Evolutionary conservation across 2,888 invertebrate species (phyloP).

Genomic region (Harpagoxenus sublaevis): DNA sequence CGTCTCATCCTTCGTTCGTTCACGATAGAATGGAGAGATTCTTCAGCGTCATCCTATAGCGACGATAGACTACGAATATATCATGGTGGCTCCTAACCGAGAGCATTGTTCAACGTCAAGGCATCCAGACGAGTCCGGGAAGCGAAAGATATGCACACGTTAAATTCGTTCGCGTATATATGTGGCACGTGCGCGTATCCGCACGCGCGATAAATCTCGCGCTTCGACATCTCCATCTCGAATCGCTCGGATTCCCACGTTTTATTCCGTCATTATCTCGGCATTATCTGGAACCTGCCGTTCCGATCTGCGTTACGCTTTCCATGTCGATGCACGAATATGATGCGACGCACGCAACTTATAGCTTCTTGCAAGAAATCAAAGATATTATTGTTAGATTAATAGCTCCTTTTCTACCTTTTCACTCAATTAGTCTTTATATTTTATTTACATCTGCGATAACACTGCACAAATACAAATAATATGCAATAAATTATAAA

Average conservation of each 20-base stretch:
- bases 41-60: slow-evolving; percentile 61
- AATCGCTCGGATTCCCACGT: slow-evolving; percentile 52
- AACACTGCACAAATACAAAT: neutral
- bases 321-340: neutral
- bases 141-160: slow-evolving; percentile 32
- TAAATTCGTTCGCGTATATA: neutral
- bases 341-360: neutral
- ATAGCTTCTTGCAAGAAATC: neutral
- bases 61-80: slow-evolving; percentile 64
- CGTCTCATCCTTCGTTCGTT: slow-evolving; percentile 41
- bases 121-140: slow-evolving; percentile 49
- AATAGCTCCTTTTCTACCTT: neutral
- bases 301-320: neutral
- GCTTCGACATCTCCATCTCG: slow-evolving; percentile 70
- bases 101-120: slow-evolving; percentile 70
- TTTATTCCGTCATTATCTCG: slow-evolving; percentile 68
- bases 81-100: slow-evolving; percentile 52
- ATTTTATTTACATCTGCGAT: neutral
- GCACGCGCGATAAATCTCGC: slow-evolving; percentile 63
- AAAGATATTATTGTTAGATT: neutral
- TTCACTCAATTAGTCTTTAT: neutral
- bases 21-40: slow-evolving; percentile 58
- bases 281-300: slow-evolving; percentile 57
- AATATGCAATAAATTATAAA: neutral
- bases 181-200: slow-evolving; percentile 12